These are phyloP conservation scores for Amphiprion percula DNA, from an alignment of 2,113 vertebrate species.

Conservation along the genomic window DNA sequence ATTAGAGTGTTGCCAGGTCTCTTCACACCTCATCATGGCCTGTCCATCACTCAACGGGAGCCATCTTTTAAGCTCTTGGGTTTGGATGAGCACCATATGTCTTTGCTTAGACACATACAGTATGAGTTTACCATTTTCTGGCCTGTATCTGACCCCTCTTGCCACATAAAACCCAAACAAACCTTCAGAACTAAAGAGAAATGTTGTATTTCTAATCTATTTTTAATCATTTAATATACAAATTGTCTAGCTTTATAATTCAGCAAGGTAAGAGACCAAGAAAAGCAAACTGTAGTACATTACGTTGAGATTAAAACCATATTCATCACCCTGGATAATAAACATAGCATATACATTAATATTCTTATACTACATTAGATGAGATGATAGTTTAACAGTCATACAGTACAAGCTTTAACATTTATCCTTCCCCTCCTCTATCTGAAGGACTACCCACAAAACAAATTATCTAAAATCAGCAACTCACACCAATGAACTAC, in stretches of 20 bases:
- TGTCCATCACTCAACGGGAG: constrained; percentile 38
- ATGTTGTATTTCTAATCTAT: background rate
- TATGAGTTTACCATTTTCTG: constrained; percentile 47
- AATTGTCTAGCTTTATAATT: background rate
- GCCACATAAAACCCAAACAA: background rate
- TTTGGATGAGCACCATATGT: constrained; percentile 30
- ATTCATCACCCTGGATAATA: background rate
- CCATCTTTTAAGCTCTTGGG: constrained; percentile 34
- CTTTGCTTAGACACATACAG: constrained; percentile 15
- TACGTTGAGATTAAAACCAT: background rate
- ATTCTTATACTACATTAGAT: background rate
- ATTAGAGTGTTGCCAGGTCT: constrained; percentile 52
- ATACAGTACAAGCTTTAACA: background rate
- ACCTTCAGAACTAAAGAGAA: background rate
- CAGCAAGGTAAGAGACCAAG: background rate
- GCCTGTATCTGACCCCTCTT: constrained; percentile 17
- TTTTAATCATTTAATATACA: background rate
- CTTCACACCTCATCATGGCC: constrained; percentile 44
- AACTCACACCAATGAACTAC: constrained; percentile 42
- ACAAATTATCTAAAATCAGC: constrained; percentile 1
- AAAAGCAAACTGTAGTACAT: background rate
- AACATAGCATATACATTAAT: background rate
- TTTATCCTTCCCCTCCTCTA: background rate
- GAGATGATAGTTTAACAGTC: background rate
- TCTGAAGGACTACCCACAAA: background rate